These are phyloP conservation scores for Drosophila prostipennis DNA, from an alignment of 2,888 invertebrate genomes.

Conservation along the genomic window DNA sequence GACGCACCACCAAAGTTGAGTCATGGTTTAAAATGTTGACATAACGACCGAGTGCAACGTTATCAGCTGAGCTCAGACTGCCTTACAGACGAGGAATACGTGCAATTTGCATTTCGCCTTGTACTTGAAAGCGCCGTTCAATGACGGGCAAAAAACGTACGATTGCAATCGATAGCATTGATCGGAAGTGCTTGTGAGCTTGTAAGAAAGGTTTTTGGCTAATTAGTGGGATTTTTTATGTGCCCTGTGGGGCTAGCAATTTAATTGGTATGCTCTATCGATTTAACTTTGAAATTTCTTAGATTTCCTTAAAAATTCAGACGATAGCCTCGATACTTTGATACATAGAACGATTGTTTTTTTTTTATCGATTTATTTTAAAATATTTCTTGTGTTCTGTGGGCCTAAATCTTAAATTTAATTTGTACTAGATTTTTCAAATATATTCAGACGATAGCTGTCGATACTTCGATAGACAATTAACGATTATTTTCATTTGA, in stretches of 20 bases:
- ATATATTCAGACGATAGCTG: not conserved
- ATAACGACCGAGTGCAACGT: slow-evolving; percentile 5
- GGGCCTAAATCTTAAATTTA: no score
- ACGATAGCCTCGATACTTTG: no score
- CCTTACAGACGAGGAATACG: slow-evolving; percentile 4
- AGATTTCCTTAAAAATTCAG: no score
- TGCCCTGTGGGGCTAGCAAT: not conserved
- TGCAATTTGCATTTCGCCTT: slow-evolving; percentile 15
- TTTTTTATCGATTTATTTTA: no score
- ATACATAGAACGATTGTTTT: no score
- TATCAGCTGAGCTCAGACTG: slow-evolving; percentile 22
- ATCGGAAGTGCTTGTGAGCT: slow-evolving; percentile 14
- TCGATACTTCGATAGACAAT: not conserved
- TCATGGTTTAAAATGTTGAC: slow-evolving; percentile 6
- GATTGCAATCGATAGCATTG: slow-evolving; percentile 29
- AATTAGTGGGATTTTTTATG: not conserved
- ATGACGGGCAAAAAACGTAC: slow-evolving; percentile 56
- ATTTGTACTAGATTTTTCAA: no score
- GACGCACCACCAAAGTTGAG: slow-evolving; percentile 13
- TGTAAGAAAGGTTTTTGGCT: not conserved
- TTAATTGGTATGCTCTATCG: no score
- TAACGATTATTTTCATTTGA: not conserved
- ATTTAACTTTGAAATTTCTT: no score
- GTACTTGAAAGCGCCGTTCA: slow-evolving; percentile 62
- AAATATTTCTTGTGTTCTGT: no score